Conservation (phyloP, 92 coral and sea anemone genomes). For the Parazoanthus swiftii region DNA sequence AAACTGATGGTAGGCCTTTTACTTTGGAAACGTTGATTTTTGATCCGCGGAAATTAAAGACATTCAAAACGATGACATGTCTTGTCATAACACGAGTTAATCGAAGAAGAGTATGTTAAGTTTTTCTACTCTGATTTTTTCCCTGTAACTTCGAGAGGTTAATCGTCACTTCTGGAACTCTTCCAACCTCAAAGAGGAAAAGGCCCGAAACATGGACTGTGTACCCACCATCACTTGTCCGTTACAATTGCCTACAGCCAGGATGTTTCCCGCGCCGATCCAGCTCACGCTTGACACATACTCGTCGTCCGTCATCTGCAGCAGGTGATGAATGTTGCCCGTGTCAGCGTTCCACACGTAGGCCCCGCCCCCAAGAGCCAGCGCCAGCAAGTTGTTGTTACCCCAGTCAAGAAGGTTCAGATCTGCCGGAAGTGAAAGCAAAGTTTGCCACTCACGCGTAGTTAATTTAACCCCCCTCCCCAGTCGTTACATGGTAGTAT, state of each 20-base stretch:
- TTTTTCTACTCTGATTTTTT: no score
- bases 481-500: background rate
- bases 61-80: no score
- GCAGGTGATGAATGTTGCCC: conserved; percentile 66
- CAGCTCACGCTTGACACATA: conserved; percentile 88
- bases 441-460: no score
- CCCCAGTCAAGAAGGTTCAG: conserved; percentile 97
- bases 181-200: no score
- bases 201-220: background rate
- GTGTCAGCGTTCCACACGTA: conserved; percentile 78
- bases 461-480: no score
- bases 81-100: no score
- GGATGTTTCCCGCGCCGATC: conserved; percentile 76
- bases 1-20: no score
- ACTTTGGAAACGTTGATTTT: no score
- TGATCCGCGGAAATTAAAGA: no score
- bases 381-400: conserved; percentile 68
- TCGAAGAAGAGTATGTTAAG: no score
- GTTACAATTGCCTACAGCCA: conserved; percentile 78
- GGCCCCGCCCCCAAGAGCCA: conserved; percentile 80
- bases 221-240: conserved; percentile 76
- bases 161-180: no score
- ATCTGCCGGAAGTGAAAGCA: conserved; percentile 50
- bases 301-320: conserved; percentile 80
- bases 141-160: no score